Percentiles rank a stretch among this genome's conserved stretches.
Evolutionary conservation across 2,113 vertebrate genomes (phyloP).

Genomic region (Oenanthe oenanthe): DNA sequence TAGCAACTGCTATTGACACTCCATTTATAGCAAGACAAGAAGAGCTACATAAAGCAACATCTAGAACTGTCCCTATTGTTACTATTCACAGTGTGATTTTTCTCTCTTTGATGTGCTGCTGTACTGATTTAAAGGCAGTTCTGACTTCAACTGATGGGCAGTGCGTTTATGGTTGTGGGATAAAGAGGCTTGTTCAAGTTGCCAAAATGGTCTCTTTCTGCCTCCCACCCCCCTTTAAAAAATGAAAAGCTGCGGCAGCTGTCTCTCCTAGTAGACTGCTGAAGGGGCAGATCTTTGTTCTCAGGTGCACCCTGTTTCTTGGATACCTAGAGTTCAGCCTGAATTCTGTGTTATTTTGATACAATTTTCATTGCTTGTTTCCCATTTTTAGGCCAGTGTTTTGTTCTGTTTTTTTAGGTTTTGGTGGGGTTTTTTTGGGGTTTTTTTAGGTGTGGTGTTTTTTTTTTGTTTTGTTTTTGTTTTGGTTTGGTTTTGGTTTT

Average conservation of each 20-base stretch:
- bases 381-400: background rate
- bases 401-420: too few relatives aligned
- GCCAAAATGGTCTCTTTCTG: background rate
- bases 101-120: background rate
- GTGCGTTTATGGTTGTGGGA: background rate
- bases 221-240: background rate
- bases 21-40: background rate
- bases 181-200: background rate
- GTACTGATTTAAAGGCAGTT: background rate
- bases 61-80: slow-evolving; percentile 22
- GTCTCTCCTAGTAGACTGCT: background rate
- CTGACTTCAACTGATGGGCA: background rate
- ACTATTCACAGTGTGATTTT: background rate
- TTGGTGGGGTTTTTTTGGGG: too few relatives aligned
- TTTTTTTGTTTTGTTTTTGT: too few relatives aligned
- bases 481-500: too few relatives aligned
- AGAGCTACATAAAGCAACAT: background rate
- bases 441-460: too few relatives aligned
- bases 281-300: background rate
- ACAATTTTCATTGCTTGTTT: background rate
- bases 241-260: background rate
- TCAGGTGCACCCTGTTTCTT: fast-evolving
- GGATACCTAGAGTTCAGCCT: background rate
- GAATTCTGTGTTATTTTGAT: background rate
- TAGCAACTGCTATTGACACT: background rate